Evolutionary conservation across 2,888 invertebrate species (phyloP).

Genomic region (Ophioninae sp.): DNA sequence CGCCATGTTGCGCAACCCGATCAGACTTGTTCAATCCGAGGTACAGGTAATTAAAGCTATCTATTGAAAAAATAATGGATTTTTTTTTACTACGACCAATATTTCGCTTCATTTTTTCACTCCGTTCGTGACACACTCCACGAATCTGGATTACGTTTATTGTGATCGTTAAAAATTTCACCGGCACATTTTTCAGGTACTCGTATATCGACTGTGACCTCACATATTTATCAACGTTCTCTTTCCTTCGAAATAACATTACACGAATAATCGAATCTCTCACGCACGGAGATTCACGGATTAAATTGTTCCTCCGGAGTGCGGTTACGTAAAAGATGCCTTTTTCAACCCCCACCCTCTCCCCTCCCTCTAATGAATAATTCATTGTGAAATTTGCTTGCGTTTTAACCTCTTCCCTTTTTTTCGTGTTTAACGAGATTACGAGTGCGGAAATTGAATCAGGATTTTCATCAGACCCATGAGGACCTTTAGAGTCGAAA

Average conservation of each 20-base stretch:
- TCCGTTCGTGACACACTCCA: neutral
- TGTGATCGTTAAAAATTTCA: conserved; percentile 25
- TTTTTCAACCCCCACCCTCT: neutral
- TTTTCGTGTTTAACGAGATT: conserved; percentile 23
- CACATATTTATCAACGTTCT: conserved; percentile 40
- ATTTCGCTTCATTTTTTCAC: conserved; percentile 1
- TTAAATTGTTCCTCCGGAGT: too few species aligned
- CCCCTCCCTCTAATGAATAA: too few species aligned
- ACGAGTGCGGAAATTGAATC: conserved; percentile 34
- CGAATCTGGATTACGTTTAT: conserved; percentile 6
- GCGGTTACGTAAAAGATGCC: neutral
- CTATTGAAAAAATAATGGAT: too few species aligned
- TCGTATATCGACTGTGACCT: conserved; percentile 46
- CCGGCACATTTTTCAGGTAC: conserved; percentile 58
- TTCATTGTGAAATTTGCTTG: conserved; percentile 11
- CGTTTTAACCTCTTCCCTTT: conserved; percentile 6
- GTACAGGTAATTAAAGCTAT: too few species aligned
- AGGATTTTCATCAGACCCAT: too few species aligned
- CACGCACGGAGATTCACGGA: neutral
- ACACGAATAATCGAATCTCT: conserved; percentile 18
- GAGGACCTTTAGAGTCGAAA: conserved; percentile 30
- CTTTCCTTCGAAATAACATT: conserved; percentile 59
- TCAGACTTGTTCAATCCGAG: too few species aligned
- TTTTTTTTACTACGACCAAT: too few species aligned
- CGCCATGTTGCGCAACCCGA: too few species aligned